Conservation (phyloP, 1,140 invertebrate genomes). For the Bombus huntii region DNA sequence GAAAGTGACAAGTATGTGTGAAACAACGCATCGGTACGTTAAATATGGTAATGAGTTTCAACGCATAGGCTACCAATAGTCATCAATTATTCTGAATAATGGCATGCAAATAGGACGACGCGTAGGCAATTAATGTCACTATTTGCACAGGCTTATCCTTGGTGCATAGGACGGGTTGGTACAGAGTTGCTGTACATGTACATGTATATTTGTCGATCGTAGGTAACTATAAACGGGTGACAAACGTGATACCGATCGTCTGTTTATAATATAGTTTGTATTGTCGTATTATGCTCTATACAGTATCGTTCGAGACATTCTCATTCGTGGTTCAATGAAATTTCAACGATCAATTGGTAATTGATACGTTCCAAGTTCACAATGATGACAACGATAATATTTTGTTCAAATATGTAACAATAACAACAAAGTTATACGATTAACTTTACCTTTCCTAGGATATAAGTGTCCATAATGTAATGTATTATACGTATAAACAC, state of each 20-base stretch:
- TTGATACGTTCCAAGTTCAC: neutral
- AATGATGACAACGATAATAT: too few species aligned
- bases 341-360: neutral
- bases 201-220: conserved; percentile 63
- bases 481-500: too few species aligned
- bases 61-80: conserved; percentile 75
- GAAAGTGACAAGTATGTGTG: neutral
- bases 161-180: conserved; percentile 53
- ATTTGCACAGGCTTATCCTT: conserved; percentile 78
- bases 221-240: conserved; percentile 58
- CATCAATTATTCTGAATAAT: conserved; percentile 81
- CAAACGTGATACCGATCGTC: conserved; percentile 72
- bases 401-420: too few species aligned
- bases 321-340: neutral
- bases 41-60: conserved; percentile 77
- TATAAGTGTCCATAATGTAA: too few species aligned
- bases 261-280: conserved; percentile 59
- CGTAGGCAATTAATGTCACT: conserved; percentile 78
- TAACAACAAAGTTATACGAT: too few species aligned
- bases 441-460: too few species aligned
- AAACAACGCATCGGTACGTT: conserved; percentile 49
- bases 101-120: conserved; percentile 77
- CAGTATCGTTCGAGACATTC: neutral
- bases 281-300: conserved; percentile 17
- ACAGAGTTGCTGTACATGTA: conserved; percentile 38